These are phyloP conservation scores for Lycophotia porphyrea DNA, from an alignment of 2,888 invertebrate species.

Conservation along the genomic window DNA sequence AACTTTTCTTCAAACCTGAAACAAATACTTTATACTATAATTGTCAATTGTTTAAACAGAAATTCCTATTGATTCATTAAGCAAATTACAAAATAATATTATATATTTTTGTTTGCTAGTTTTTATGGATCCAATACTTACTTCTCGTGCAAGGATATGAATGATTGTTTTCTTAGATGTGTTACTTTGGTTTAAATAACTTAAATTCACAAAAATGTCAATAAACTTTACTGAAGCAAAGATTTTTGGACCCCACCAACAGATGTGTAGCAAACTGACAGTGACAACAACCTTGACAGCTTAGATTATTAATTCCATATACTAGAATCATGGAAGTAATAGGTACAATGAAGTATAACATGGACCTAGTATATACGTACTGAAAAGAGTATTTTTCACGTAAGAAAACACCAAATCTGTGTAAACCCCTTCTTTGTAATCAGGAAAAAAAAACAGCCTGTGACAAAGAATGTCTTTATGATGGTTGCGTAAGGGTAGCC, in stretches of 20 bases:
- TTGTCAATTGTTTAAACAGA: neutral
- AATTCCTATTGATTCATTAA: neutral
- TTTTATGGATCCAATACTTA: slow-evolving; percentile 18
- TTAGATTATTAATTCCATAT: neutral
- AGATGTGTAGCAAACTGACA: neutral
- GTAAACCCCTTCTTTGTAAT: no score
- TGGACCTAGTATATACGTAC: no score
- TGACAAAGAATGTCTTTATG: no score
- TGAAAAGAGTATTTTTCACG: no score
- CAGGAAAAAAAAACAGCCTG: no score
- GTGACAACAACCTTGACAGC: neutral
- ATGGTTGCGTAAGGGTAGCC: no score
- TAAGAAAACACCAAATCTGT: no score
- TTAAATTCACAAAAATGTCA: slow-evolving; percentile 6
- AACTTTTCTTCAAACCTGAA: slow-evolving; percentile 45
- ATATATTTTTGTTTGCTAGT: slow-evolving; percentile 1
- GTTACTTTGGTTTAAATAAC: slow-evolving; percentile 11
- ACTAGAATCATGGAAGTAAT: neutral
- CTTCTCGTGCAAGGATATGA: slow-evolving; percentile 6
- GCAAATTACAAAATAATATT: neutral
- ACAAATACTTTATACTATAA: slow-evolving; percentile 27
- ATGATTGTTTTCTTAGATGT: neutral
- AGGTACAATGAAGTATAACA: no score
- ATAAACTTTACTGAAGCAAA: neutral
- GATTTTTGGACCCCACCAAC: neutral